A percentile compares a stretch with the other conserved stretches of the same genome.
Conservation (phyloP, 2,888 invertebrate genomes). For the Pseudolycoriella hygida region DNA sequence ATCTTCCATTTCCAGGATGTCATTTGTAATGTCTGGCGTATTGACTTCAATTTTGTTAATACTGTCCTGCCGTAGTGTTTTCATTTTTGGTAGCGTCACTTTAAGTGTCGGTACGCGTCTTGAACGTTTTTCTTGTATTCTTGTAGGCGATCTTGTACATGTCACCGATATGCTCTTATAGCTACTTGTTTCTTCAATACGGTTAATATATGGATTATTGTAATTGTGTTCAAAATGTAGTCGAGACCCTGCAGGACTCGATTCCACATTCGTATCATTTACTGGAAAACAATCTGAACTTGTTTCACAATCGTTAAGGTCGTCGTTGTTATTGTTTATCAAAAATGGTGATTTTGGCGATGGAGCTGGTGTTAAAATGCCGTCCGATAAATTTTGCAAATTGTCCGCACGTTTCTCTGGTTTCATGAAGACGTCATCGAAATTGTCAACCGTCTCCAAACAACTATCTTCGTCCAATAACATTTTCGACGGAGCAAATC, state of each 20-base stretch:
- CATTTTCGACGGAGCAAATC: background rate
- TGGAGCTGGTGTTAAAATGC: background rate
- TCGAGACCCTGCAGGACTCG: background rate
- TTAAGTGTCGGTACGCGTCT: background rate
- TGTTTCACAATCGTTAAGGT: too few relatives aligned
- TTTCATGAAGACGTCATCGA: background rate
- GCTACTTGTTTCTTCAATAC: background rate
- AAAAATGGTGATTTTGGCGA: background rate
- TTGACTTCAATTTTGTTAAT: background rate
- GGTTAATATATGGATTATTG: background rate
- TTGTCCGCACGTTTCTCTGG: background rate
- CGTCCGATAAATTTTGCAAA: background rate
- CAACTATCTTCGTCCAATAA: background rate
- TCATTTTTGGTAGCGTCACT: background rate
- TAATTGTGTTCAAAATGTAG: background rate
- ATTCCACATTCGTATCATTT: background rate
- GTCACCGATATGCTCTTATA: background rate
- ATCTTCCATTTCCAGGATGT: conserved; percentile 3
- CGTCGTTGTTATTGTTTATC: background rate
- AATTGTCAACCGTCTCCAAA: background rate
- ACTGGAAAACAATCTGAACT: background rate
- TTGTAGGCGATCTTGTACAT: background rate
- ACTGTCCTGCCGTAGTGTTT: background rate
- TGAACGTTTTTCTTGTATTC: background rate
- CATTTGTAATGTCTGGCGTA: conserved; percentile 4